Base-by-base conservation (phyloP, 2,797 vertebrate species). In the Ataeniobius toweri region DNA sequence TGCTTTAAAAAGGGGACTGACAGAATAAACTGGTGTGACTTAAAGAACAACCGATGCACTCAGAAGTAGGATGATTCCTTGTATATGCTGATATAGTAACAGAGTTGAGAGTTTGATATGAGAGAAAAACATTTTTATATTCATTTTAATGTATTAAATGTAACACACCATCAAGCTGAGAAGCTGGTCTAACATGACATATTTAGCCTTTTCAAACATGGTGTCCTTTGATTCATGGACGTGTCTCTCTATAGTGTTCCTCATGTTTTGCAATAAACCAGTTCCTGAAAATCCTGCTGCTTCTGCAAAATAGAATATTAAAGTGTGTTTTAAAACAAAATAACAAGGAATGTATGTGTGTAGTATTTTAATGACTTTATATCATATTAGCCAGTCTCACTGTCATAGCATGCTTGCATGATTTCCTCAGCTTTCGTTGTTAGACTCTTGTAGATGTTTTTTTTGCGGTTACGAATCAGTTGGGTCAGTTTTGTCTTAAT, bases 191-290 rank as follows among this genome's bases (percentile, higher is more conserved):
- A 91, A 56, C 85, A 91, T 85, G 0, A 0, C 44, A 0, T 2
- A 0, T 77, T 88, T 88, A 0, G 91, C 83, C 24, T 0, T 0
- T 0, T 82, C 8, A 79, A 90, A 92, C 84, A 91, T 89, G 55
- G 0, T 48, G 58, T 48, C 0, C 67, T 68, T n/a, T 44, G 65
- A 68, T 24, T 10, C 6, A 6, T 61, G 12, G 5, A 61, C 59
- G 31, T 61, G 59, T 31, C 28, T 61, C 5, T 14, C 4, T 61
- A 61, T 14, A 28, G 59, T 61, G 4, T 61, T 2, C 14, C 28
- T 31, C 59, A 61, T 61, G 1, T 31, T 61, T 3, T 31, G 1
- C 14, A 61, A 6, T 6, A 1, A 14, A 31, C 59, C 59, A 61
- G 3, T 1, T 14, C 59, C 59, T 31, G 26, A 31, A 18, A 14